Evolutionary conservation across 1,140 invertebrate species (phyloP), one percentile per base, ranked within the genome.

Genomic region (Anadara kagoshimensis): DNA sequence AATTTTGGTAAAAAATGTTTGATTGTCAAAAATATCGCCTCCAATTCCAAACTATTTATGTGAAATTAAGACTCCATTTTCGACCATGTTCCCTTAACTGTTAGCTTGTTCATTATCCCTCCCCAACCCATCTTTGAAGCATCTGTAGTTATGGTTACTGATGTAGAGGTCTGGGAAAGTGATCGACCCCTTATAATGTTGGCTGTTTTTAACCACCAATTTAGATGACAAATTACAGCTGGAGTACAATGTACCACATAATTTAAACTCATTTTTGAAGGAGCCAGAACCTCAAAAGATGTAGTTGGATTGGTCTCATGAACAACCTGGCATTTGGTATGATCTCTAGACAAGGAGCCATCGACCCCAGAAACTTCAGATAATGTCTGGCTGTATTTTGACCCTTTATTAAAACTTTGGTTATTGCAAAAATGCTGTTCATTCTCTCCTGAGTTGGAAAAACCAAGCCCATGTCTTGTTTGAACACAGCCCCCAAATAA

Each of bases 11-110:
- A 41, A 59, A 49, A 45, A 64, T 53, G 47, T 53, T 66, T 65
- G 16, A 63, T 4, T 5, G 57, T 59, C 29, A 59, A 41, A 22
- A 59, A 41, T 11, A 59, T 59, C 58, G 73, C 73, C 26, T 57
- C 58, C 26, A 75, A 58, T 62, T 75, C 67, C 45, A 75, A 51
- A 24, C 22, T 49, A 62, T 69, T 75, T 41, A 75, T 75, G 65
- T 75, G 65, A 16, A 49, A n/a, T 22, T 57, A 20, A 4, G 20
- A 22, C 26, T 69, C 58, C 26, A 56, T 26, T 29, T 22, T 5
- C n/a, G 26, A 5, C 61, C 66, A 75, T 43, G 45, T 36, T 11
- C 61, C 68, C n/a, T 43, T 36, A 22, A 70, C 53, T 29, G 49
- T 51, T 18, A 51, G 26, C 16, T 65, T 49, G n/a, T 29, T 49